Percentiles rank a stretch among this genome's conserved stretches.
Conservation (phyloP, 1,140 invertebrate genomes). For the Heliothis subflexa region DNA sequence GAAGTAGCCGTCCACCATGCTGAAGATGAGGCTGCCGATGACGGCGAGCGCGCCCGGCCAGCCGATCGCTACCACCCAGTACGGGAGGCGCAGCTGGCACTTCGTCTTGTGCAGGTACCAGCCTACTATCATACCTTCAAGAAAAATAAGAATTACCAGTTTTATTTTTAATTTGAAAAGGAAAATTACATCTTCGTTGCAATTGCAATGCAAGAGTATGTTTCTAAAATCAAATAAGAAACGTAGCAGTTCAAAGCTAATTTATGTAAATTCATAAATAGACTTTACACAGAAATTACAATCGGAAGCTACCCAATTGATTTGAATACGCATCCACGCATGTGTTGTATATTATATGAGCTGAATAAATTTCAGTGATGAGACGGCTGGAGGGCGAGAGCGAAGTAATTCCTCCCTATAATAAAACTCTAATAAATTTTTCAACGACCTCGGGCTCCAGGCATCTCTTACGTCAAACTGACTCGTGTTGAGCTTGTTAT, state of each 20-base stretch:
- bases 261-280: conserved; percentile 37
- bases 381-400: neutral
- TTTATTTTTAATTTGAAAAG: conserved; percentile 42
- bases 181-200: neutral
- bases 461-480: neutral
- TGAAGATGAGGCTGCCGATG: conserved; percentile 91
- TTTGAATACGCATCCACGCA: conserved; percentile 4
- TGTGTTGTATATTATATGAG: conserved; percentile 32
- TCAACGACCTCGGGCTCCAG: conserved; percentile 4
- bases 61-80: conserved; percentile 87
- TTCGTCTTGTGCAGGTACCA: conserved; percentile 91
- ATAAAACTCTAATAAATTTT: conserved; percentile 33
- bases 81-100: conserved; percentile 88
- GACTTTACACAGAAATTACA: conserved; percentile 7
- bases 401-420: conserved; percentile 13
- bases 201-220: neutral
- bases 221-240: conserved; percentile 8
- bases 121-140: conserved; percentile 90
- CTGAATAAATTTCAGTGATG: conserved; percentile 25
- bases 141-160: conserved; percentile 7
- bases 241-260: conserved; percentile 14
- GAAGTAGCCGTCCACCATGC: conserved; percentile 90
- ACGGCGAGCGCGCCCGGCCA: conserved; percentile 88
- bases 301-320: conserved; percentile 15
- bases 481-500: conserved; percentile 22